These are phyloP conservation scores for Danio choprae DNA, from an alignment of 2,797 vertebrate genomes.

Conservation along the genomic window DNA sequence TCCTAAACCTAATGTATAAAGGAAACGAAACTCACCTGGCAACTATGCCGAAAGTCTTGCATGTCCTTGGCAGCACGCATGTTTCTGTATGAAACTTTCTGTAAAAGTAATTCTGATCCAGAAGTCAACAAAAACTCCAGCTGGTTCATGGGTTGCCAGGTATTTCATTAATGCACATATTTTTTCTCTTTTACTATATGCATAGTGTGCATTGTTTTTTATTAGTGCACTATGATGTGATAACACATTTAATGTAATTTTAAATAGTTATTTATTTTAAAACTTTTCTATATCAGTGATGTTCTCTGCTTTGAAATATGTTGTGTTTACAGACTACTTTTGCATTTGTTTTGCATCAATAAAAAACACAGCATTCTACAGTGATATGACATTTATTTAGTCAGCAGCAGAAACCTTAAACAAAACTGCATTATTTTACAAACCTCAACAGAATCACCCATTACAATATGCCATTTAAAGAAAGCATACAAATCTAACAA, in stretches of 20 bases:
- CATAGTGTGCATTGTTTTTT: too few relatives aligned
- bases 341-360: background rate
- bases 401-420: background rate
- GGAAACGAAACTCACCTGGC: conserved; percentile 77
- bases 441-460: background rate
- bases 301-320: too few relatives aligned
- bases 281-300: background rate
- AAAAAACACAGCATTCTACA: background rate
- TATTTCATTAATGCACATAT: too few relatives aligned
- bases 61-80: conserved; percentile 82
- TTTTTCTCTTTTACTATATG: too few relatives aligned
- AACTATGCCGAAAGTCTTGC: conserved; percentile 81
- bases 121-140: too few relatives aligned
- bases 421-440: background rate
- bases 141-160: too few relatives aligned
- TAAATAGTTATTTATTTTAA: background rate
- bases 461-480: background rate
- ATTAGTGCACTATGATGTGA: too few relatives aligned
- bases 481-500: background rate
- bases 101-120: too few relatives aligned
- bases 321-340: background rate
- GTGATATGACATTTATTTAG: background rate
- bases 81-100: too few relatives aligned
- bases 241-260: background rate
- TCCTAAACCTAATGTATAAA: too few relatives aligned